Conservation (phyloP, 2,888 invertebrate species). For the Epinotia nisella region DNA sequence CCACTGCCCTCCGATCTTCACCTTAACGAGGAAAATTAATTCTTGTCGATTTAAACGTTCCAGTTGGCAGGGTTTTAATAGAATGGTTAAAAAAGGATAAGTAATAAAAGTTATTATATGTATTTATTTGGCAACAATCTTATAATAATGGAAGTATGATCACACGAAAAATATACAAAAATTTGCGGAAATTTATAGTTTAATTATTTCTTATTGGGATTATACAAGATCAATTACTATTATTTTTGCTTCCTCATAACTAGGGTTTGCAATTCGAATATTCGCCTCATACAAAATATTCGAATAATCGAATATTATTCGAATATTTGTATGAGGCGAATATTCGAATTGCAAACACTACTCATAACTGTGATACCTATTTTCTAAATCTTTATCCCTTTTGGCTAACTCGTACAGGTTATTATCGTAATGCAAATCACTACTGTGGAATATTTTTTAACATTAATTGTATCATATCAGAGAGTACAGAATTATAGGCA, state of each 20-base stretch:
- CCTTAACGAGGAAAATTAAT: background rate
- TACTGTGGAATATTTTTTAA: too few relatives aligned
- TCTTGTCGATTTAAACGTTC: background rate
- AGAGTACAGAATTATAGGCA: too few relatives aligned
- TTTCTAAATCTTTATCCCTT: too few relatives aligned
- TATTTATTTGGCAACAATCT: constrained; percentile 1
- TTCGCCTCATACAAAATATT: too few relatives aligned
- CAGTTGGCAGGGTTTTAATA: background rate
- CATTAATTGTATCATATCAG: too few relatives aligned
- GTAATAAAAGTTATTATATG: background rate
- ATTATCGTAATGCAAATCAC: too few relatives aligned
- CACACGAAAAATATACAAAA: background rate
- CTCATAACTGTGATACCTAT: too few relatives aligned
- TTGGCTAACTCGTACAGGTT: background rate
- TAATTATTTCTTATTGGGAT: background rate
- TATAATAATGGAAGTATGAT: background rate
- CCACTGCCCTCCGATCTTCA: constrained; percentile 10
- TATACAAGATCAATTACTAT: background rate
- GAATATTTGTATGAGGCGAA: too few relatives aligned
- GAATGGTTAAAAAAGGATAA: background rate
- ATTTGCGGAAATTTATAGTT: background rate
- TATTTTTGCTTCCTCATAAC: too few relatives aligned
- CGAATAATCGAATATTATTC: too few relatives aligned
- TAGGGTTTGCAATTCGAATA: too few relatives aligned
- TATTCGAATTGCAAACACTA: too few relatives aligned